phyloP scores from a whole-genome alignment of 2,888 invertebrate species.

The Ophioninae sp. region DNA sequence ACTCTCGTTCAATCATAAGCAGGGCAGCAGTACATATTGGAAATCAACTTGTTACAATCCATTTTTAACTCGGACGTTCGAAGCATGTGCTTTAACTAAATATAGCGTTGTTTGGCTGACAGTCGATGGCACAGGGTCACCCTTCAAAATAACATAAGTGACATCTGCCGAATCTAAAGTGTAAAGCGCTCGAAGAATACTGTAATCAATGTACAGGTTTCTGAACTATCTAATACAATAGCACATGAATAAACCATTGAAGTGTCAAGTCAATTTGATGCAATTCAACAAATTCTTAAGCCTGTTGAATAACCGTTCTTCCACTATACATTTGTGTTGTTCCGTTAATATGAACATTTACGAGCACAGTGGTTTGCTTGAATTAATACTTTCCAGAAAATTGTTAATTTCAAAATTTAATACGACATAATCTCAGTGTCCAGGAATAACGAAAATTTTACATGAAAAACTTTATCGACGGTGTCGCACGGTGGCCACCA shows the following conservation, averaged over 20 bases:
- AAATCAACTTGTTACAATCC: not conserved
- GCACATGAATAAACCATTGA: not conserved
- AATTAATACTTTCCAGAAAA: too few species aligned
- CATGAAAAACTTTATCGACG: too few species aligned
- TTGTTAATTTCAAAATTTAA: too few species aligned
- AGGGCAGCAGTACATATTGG: not conserved
- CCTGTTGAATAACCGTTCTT: not conserved
- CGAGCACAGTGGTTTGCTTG: too few species aligned
- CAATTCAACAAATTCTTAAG: not conserved
- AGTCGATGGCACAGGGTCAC: not conserved
- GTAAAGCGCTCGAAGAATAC: not conserved
- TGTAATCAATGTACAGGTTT: not conserved
- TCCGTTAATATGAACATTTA: too few species aligned
- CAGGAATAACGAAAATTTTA: too few species aligned
- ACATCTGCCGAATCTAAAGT: not conserved
- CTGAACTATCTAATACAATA: not conserved
- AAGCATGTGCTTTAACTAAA: not conserved
- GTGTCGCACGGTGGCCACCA: too few species aligned
- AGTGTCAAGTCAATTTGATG: not conserved
- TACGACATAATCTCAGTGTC: too few species aligned
- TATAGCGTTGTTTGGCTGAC: not conserved
- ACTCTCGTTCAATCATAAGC: too few species aligned
- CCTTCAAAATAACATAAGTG: not conserved
- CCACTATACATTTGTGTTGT: not conserved
- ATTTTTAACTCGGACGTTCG: too few species aligned